Evolutionary conservation across 2,113 vertebrate genomes (phyloP), one percentile per base, ranked within the genome.

Genomic region (Lipophrys pholis): DNA sequence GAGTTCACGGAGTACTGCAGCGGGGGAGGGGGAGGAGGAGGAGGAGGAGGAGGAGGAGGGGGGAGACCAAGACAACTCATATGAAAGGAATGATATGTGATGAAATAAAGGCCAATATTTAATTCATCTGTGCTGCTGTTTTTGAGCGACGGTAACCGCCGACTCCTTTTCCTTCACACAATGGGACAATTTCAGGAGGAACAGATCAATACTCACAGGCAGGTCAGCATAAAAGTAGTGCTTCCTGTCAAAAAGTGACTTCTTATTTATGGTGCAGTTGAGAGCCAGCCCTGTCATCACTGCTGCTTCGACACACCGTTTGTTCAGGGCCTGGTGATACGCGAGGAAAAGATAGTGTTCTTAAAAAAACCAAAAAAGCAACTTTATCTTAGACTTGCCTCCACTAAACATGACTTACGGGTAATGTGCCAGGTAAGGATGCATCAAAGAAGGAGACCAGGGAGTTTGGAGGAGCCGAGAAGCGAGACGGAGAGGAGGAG

Each of bases 141-240:
- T 68, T 75, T 39, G 36, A 65, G 64, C 38, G 38, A 53, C 51
- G 16, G 50, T 14, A 21, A 16, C 41, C 17, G 7, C 6, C 56
- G 48, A 54, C 14, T 16, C 46, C 62, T 49, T 9, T 40, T 42
- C 8, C 17, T 41, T 64, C 16, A 16, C 53, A 30, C 21, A 30
- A 30, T 4, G 21, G 21, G 21, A 30, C 21, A 30, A 30, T 30
- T 30, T 30, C 3, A 43, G 5, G 41, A 12, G 52, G 15, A 30
- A 46, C 48, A 61, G 21, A 30, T 30, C 21, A 4, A 30, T 80
- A 97, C 98, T 96, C 89, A 99, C 98, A 12, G 98, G 98, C 74
- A 99, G 94, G 91, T 99, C 97, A 40, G 98, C 95, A 43, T 99
- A 99, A 92, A 99, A 99, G 90, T 99, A 99, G 92, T 99, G 98